These are phyloP conservation scores for Nephrotoma appendiculata DNA, from an alignment of 2,888 invertebrate species.

Conservation along the genomic window DNA sequence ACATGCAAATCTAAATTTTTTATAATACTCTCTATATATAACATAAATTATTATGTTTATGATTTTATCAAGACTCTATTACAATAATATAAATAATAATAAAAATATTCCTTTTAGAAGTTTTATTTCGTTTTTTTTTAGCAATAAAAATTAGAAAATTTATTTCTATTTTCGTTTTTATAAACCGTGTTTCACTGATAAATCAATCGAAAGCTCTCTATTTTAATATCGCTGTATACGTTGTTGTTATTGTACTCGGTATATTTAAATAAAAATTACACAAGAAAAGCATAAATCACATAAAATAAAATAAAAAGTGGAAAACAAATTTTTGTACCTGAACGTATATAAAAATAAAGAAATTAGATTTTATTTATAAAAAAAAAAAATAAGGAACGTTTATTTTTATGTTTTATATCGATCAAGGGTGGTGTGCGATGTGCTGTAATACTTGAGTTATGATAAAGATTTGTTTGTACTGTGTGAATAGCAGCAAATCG, in stretches of 20 bases:
- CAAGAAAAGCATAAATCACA: background rate
- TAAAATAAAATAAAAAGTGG: background rate
- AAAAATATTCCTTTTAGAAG: background rate
- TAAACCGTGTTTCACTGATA: background rate
- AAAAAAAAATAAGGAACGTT: background rate
- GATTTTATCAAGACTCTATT: background rate
- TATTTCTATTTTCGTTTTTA: background rate
- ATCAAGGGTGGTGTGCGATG: background rate
- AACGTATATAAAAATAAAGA: background rate
- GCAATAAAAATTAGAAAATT: background rate
- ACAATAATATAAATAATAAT: background rate
- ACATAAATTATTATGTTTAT: background rate
- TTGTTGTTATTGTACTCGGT: background rate
- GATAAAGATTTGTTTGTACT: background rate
- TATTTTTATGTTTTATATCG: background rate
- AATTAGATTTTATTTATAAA: background rate
- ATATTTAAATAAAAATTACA: background rate
- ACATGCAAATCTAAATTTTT: background rate
- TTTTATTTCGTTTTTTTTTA: background rate
- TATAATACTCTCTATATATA: background rate
- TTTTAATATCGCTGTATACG: background rate
- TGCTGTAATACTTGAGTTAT: background rate
- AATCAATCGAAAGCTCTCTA: background rate
- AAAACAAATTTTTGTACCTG: background rate
- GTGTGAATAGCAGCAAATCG: background rate